Percentiles rank a stretch among this genome's conserved stretches.
These are phyloP conservation scores for Phenacoccus solenopsis DNA, from an alignment of 1,140 invertebrate genomes.

Conservation along the genomic window DNA sequence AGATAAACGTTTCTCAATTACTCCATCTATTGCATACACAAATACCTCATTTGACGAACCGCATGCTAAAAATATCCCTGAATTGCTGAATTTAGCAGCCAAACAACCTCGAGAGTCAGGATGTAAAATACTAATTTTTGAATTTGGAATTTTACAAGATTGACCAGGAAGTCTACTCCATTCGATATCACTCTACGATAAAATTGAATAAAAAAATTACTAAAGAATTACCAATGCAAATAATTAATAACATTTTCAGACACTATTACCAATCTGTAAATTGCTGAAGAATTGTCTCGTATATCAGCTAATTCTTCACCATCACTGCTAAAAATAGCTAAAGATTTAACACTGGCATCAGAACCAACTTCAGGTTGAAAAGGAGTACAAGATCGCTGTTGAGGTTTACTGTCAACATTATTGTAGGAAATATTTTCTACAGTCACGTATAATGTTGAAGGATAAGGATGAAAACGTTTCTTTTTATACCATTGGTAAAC, in stretches of 20 bases:
- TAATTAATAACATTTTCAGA: neutral
- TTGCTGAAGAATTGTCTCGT: neutral
- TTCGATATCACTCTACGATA: slow-evolving; percentile 23
- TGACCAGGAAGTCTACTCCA: slow-evolving; percentile 44
- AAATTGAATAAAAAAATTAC: neutral
- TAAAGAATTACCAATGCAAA: neutral
- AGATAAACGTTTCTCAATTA: slow-evolving; percentile 13
- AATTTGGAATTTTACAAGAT: slow-evolving; percentile 48
- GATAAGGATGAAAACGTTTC: slow-evolving; percentile 26
- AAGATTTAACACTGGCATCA: neutral
- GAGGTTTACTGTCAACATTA: neutral
- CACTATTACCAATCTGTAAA: neutral
- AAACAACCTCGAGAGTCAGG: slow-evolving; percentile 37
- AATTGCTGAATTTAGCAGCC: slow-evolving; percentile 36
- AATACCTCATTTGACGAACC: slow-evolving; percentile 28
- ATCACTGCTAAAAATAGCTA: neutral
- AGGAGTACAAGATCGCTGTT: slow-evolving; percentile 3
- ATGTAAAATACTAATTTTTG: slow-evolving; percentile 33
- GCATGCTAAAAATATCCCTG: slow-evolving; percentile 41
- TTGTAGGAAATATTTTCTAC: slow-evolving; percentile 26
- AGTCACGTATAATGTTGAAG: slow-evolving; percentile 33
- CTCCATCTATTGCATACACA: slow-evolving; percentile 35
- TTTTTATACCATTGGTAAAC: slow-evolving; percentile 4
- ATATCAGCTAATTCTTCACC: neutral
- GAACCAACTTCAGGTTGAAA: neutral